phyloP scores from a whole-genome alignment of 2,113 vertebrate species.

The Daubentonia madagascariensis region DNA sequence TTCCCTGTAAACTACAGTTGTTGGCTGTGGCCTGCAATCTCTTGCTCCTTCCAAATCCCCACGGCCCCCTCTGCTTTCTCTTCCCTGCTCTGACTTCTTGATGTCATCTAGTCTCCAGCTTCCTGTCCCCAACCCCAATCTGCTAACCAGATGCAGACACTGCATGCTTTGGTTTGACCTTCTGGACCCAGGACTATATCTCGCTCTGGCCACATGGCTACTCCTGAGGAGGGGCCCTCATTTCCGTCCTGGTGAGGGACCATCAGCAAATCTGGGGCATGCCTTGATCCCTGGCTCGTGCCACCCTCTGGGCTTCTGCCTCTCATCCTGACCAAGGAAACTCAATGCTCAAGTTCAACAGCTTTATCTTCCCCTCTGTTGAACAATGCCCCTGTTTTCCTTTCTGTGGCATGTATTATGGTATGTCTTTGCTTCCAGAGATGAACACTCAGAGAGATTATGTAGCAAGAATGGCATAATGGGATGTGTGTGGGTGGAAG shows the following conservation, averaged over 20 bases:
- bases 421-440: background rate
- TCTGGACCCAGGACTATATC: background rate
- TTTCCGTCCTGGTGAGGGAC: background rate
- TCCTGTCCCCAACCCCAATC: background rate
- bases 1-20: background rate
- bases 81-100: background rate
- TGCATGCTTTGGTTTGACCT: background rate
- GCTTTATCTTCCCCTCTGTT: background rate
- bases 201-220: accelerated
- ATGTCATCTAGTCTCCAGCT: background rate
- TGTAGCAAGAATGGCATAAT: background rate
- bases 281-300: too few relatives aligned
- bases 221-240: background rate
- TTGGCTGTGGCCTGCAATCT: background rate
- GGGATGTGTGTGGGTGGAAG: background rate
- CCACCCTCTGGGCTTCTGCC: background rate
- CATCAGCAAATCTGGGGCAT: background rate
- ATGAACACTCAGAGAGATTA: background rate
- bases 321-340: background rate
- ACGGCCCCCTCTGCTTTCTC: background rate
- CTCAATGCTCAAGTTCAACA: background rate
- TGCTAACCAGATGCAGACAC: background rate
- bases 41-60: background rate
- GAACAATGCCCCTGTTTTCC: background rate
- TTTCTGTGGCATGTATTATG: background rate